Base-by-base conservation (phyloP, 1,140 invertebrate species). In the Orchestia grillus region DNA sequence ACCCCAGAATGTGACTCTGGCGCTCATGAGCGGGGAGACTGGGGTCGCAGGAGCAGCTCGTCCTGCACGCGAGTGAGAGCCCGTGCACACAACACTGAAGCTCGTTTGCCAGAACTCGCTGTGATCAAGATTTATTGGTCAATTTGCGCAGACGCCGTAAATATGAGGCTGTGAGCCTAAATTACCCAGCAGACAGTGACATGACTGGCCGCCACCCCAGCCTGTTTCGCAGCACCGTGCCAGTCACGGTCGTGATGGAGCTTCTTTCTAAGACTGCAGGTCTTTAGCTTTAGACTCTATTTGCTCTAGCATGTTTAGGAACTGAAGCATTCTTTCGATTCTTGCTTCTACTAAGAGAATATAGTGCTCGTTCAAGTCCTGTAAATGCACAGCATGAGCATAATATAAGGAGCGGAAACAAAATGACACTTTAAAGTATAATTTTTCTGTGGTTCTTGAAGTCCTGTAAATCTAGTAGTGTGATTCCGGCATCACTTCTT, bases 121-220 rank as follows among this genome's bases (percentile, higher is more conserved):
- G 88, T 90, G 88, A 90, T 90, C 88, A 90, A 90, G 88, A 90
- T 90, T 90, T 90, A 90, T 90, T 90, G 15, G 88, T 41, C 88
- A 42, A 44, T 90, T 90, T 90, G 88, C 36, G 36, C n/a, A 90
- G 41, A 28, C n/a, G 88, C 88, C 41, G 15, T 90, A 42, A 90
- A 90, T 90, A 42, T 90, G 43, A 42, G 88, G 41, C n/a, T 15
- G 15, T 6, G 28, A 3, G 41, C 41, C 88, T 41, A 90, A 90
- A 90, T 90, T 90, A 90, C 88, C 88, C 88, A 41, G 88, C 41
- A 42, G 88, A 90, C 88, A 42, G 88, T 41, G 43, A 90, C 88
- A 90, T 44, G 88, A 42, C 41, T 19, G 43, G 28, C 28, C 62
- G 62, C 11, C 62, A 36, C 62, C 62, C 62, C 28, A 3, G 28